A percentile compares a stretch with the other conserved stretches of the same genome.
Conservation (phyloP, 2,888 invertebrate species). For the Chrysina gloriosa region DNA sequence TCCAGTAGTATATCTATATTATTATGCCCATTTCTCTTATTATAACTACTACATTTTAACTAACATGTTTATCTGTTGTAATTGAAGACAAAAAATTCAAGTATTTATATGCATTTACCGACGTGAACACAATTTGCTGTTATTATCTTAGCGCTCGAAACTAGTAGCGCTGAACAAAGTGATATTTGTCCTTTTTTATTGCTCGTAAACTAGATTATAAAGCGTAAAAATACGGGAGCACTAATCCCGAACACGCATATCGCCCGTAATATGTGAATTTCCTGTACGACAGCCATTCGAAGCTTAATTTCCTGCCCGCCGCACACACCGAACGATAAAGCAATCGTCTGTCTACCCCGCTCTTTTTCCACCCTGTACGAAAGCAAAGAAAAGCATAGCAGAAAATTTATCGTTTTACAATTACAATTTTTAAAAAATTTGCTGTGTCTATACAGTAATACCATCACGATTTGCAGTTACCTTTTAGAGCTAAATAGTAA, state of each 20-base stretch:
- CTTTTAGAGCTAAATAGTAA: too few relatives aligned
- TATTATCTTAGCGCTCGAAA: constrained; percentile 21
- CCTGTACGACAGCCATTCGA: constrained; percentile 52
- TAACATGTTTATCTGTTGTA: too few relatives aligned
- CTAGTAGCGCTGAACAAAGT: constrained; percentile 26
- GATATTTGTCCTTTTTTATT: constrained; percentile 35
- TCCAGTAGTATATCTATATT: too few relatives aligned
- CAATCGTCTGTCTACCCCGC: constrained; percentile 9
- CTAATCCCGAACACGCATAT: constrained; percentile 48
- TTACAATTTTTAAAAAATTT: constrained; percentile 16
- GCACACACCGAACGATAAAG: constrained; percentile 35
- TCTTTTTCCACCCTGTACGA: constrained; percentile 4
- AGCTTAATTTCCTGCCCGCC: constrained; percentile 54
- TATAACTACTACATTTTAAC: too few relatives aligned
- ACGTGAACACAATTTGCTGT: constrained; percentile 16
- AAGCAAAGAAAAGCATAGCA: constrained; percentile 2
- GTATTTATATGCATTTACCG: too few relatives aligned
- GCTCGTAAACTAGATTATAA: constrained; percentile 41
- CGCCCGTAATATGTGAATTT: constrained; percentile 52
- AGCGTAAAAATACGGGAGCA: constrained; percentile 40
- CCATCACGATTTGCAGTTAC: too few relatives aligned
- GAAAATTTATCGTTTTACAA: constrained; percentile 25
- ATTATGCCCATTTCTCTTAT: too few relatives aligned
- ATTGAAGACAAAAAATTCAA: too few relatives aligned
- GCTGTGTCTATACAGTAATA: too few relatives aligned